phyloP scores from a whole-genome alignment of 1,140 invertebrate species.

The Zaprionus camerounensis region DNA sequence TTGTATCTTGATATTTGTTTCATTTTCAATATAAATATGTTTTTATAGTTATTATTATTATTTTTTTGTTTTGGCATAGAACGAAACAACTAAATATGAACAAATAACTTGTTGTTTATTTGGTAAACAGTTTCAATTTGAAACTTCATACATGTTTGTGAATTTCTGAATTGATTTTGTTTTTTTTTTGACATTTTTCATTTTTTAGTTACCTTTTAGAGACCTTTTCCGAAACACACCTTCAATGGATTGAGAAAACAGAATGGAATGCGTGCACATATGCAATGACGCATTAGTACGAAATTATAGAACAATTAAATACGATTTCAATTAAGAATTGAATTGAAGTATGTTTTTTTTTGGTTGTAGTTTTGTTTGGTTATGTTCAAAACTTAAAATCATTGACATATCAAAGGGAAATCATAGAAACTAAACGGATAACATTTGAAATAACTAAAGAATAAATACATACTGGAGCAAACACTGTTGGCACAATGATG shows the following conservation, averaged over 20 bases:
- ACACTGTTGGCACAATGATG: constrained; percentile 78
- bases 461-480: constrained; percentile 49
- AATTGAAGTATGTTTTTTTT: constrained; percentile 65
- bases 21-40: constrained; percentile 62
- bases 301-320: constrained; percentile 84
- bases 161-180: constrained; percentile 77
- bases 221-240: constrained; percentile 97
- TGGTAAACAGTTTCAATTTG: constrained; percentile 80
- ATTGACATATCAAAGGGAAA: constrained; percentile 50
- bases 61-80: constrained; percentile 64
- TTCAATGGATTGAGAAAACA: constrained; percentile 85
- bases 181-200: constrained; percentile 58
- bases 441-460: constrained; percentile 26
- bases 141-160: constrained; percentile 84
- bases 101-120: constrained; percentile 72
- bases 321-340: constrained; percentile 80
- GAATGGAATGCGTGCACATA: constrained; percentile 84
- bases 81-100: constrained; percentile 83
- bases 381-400: constrained; percentile 61
- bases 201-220: constrained; percentile 91
- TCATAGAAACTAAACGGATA: constrained; percentile 49
- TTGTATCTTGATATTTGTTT: constrained; percentile 63
- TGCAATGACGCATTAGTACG: constrained; percentile 86
- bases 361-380: constrained; percentile 54
- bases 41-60: constrained; percentile 52